Conservation (phyloP, 2,797 vertebrate species). For the Chaetophractus vellerosus region DNA sequence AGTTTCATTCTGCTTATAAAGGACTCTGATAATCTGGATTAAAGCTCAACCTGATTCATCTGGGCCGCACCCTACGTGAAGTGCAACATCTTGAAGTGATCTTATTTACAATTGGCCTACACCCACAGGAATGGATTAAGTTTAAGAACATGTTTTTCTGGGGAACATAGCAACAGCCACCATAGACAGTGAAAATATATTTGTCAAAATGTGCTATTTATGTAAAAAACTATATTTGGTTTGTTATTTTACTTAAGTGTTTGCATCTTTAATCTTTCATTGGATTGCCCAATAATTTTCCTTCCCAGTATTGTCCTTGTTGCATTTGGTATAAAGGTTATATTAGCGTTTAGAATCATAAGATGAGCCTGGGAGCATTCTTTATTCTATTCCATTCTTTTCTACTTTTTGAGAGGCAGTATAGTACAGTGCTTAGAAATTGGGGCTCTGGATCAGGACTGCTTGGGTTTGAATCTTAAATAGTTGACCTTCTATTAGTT, state of each 20-base stretch:
- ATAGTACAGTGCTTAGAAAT: not conserved
- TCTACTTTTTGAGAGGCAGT: not conserved
- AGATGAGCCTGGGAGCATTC: not conserved
- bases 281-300: slow-evolving; percentile 19
- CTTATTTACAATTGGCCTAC: no score
- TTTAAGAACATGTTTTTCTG: no score
- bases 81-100: no score
- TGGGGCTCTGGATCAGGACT: not conserved
- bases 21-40: no score
- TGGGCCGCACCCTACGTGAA: no score
- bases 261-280: slow-evolving; percentile 16
- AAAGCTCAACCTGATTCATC: no score
- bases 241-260: slow-evolving; percentile 7
- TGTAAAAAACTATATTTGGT: not conserved
- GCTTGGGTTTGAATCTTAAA: not conserved
- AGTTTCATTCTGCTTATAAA: no score
- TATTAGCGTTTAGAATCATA: not conserved
- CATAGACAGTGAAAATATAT: not conserved
- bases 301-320: not conserved
- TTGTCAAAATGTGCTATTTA: not conserved
- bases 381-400: not conserved
- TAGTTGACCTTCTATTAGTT: not conserved
- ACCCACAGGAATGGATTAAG: no score
- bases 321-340: not conserved
- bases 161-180: no score